Percentiles rank a stretch among this genome's conserved stretches.
phyloP scores from a whole-genome alignment of 2,113 vertebrate genomes.

The Aspiorhynchus laticeps region DNA sequence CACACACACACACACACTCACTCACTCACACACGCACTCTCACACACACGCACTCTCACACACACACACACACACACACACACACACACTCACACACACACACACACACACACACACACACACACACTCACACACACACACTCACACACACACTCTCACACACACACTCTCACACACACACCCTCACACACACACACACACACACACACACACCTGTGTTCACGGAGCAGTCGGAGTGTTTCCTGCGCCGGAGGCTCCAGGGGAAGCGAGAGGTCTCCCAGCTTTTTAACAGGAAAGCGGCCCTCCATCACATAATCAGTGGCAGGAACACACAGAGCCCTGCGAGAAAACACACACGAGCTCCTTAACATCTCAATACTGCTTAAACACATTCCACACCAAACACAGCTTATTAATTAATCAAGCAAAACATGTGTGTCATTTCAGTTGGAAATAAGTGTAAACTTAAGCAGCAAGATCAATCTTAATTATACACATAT shows the following conservation, averaged over 20 bases:
- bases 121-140: not conserved
- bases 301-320: slow-evolving; percentile 85
- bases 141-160: not conserved
- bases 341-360: slow-evolving; percentile 50
- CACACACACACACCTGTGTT: slow-evolving; percentile 52
- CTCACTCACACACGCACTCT: no score
- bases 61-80: not conserved
- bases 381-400: not conserved
- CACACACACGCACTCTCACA: not conserved
- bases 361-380: accelerated
- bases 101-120: not conserved
- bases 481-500: no score
- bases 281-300: slow-evolving; percentile 76
- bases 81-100: not conserved
- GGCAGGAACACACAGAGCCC: slow-evolving; percentile 80
- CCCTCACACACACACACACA: slow-evolving; percentile 23
- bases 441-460: not conserved
- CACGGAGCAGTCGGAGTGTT: slow-evolving; percentile 63
- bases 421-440: not conserved
- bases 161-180: not conserved
- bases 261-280: slow-evolving; percentile 79
- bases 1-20: no score
- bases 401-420: not conserved
- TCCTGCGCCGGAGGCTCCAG: slow-evolving; percentile 79
- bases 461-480: no score